phyloP scores from a whole-genome alignment of 23 tunicate genomes.

The Halocynthia aurantium region DNA sequence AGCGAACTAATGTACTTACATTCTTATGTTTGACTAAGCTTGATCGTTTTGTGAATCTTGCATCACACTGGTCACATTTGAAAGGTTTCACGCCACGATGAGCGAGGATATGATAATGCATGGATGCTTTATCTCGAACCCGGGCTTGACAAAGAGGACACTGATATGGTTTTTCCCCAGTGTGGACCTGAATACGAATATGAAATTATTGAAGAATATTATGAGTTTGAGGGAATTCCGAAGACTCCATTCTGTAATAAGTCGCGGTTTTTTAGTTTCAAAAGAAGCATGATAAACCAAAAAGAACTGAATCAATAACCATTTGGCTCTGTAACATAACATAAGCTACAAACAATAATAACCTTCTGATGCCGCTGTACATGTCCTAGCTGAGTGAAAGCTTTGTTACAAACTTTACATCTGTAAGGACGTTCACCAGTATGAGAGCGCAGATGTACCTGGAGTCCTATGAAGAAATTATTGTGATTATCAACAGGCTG shows the following conservation, averaged over 20 bases:
- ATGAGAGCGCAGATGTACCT: conserved; percentile 19
- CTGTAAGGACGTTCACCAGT: conserved; percentile 29
- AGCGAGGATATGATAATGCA: conserved; percentile 58
- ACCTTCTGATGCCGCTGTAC: conserved; percentile 47
- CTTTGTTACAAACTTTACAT: conserved; percentile 30
- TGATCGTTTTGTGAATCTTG: conserved; percentile 50
- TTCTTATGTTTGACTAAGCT: conserved; percentile 56
- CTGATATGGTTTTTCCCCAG: conserved; percentile 56
- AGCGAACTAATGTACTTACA: conserved; percentile 7
- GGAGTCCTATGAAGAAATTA: conserved; percentile 7
- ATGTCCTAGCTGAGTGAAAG: conserved; percentile 36
- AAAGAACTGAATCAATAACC: not conserved
- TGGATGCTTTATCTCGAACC: conserved; percentile 57
- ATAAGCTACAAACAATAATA: not conserved
- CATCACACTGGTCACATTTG: conserved; percentile 63
- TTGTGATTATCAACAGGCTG: not conserved
- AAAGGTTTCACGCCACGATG: conserved; percentile 54
- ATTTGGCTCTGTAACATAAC: not conserved
- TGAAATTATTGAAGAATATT: not conserved
- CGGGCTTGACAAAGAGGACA: conserved; percentile 48
- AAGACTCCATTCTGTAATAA: not conserved
- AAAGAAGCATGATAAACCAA: not conserved
- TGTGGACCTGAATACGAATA: conserved; percentile 30
- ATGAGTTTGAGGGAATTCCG: not conserved
- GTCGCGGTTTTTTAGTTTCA: too few relatives aligned